Evolutionary conservation across 1,140 invertebrate genomes (phyloP), one percentile per base, ranked within the genome.

Genomic region (Microplitis mediator): DNA sequence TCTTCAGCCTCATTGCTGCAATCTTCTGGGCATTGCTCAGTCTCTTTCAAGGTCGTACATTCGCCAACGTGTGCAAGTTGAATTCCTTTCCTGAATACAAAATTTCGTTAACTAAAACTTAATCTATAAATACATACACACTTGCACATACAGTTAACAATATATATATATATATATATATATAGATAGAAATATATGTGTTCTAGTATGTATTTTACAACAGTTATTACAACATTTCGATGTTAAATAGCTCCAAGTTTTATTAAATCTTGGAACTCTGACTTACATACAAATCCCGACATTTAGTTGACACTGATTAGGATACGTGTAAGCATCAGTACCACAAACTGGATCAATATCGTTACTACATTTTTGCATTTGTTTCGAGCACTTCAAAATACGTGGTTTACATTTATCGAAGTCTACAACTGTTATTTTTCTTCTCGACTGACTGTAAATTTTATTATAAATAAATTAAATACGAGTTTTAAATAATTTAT

Each of bases 1-100:
- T 95, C 91, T 76, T 90, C 89, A 71, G 87, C 81, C n/a, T 89
- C 89, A 58, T 93, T 89, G 64, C 90, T 90, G 81, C 95, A 96
- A 71, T 89, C 88, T 69, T 90, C 88, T 0, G 93, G 92, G 81
- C 94, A 95, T 63, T 92, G 88, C 75, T 91, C 90, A 45, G 89
- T 89, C 52, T 92, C 90, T 66, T 92, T 91, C 74, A 95, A 87
- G 77, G 92, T 89, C 23, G 93, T 93, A 82, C 95, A 97, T 82
- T 94, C 91, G 16, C 95, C 95, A 71, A 95, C 90, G 82, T 96
- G 95, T 16, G 95, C 94, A 78, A 95, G 85, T 85, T 95, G 93
- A 54, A 96, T 91, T 71, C 93, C 93, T 86, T 93, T 93, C 76
- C 93, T 95, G 85, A 51, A 83, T 71, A 58, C 50, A 69, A 56